Percentiles rank a stretch among this genome's conserved stretches.
Evolutionary conservation across 1,140 invertebrate species (phyloP).

Genomic region (Ceratina japonica): DNA sequence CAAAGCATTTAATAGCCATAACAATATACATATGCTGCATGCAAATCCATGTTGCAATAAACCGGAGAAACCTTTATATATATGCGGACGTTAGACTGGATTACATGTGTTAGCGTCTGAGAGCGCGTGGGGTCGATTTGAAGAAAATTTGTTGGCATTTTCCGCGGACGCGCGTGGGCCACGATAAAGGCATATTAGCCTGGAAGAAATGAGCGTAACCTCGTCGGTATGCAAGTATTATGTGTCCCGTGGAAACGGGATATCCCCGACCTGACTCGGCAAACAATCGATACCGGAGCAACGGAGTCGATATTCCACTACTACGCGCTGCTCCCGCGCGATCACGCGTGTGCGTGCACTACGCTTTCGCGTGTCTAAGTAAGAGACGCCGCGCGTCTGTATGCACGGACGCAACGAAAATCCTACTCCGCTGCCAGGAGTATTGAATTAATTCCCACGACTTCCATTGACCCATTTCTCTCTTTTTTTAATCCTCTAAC

Average conservation of each 20-base stretch:
- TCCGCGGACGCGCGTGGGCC: slow-evolving; percentile 32
- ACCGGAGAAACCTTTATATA: no score
- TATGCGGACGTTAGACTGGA: no score
- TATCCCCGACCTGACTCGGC: slow-evolving; percentile 72
- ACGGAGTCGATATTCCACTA: slow-evolving; percentile 63
- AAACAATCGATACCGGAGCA: slow-evolving; percentile 75
- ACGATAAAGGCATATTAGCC: neutral
- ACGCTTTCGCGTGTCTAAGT: neutral
- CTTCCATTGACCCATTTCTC: neutral
- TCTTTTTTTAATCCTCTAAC: neutral
- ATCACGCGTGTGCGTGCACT: slow-evolving; percentile 6
- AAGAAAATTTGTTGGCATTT: neutral
- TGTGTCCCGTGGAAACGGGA: slow-evolving; percentile 74
- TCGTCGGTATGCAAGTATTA: slow-evolving; percentile 71
- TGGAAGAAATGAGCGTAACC: slow-evolving; percentile 54
- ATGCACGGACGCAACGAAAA: neutral
- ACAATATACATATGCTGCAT: no score
- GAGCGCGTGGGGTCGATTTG: neutral
- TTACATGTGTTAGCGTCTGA: no score
- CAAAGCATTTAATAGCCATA: no score
- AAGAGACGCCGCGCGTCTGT: neutral
- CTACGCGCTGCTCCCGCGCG: slow-evolving; percentile 38
- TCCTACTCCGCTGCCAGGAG: slow-evolving; percentile 43
- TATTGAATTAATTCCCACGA: slow-evolving; percentile 68
- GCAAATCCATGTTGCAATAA: no score